A percentile compares a stretch with the other conserved stretches of the same genome.
phyloP scores from a whole-genome alignment of 2,797 vertebrate genomes.

The Aplochiton taeniatus region DNA sequence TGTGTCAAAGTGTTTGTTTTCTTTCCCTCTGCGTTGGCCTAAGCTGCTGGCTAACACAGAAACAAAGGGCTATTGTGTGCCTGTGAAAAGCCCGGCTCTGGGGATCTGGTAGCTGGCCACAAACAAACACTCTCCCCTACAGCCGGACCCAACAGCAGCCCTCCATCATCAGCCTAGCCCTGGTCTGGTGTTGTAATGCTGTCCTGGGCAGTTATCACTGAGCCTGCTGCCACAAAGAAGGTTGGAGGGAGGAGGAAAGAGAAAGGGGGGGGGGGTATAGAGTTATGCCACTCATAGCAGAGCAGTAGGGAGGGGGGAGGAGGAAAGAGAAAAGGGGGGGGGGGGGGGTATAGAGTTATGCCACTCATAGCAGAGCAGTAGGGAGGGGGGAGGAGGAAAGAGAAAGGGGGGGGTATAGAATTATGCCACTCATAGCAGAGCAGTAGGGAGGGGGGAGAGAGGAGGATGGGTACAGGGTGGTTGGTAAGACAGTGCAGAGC shows the following conservation, averaged over 20 bases:
- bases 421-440: no score
- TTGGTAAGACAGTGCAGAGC: conserved; percentile 35
- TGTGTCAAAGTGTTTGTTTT: conserved; percentile 43
- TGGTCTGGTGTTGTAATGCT: conserved; percentile 48
- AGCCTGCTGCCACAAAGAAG: conserved; percentile 28
- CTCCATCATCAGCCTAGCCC: conserved; percentile 56
- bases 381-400: not conserved
- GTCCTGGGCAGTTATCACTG: conserved; percentile 34
- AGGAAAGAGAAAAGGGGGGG: conserved; percentile 1
- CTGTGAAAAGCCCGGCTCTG: conserved; percentile 60
- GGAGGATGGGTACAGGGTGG: conserved; percentile 24
- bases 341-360: conserved; percentile 9
- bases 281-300: not conserved
- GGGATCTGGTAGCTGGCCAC: conserved; percentile 69
- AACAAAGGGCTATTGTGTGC: conserved; percentile 71
- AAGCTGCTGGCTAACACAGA: conserved; percentile 56
- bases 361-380: not conserved
- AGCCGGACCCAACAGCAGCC: conserved; percentile 56
- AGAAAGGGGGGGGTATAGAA: conserved; percentile 26
- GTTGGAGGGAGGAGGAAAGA: conserved; percentile 6
- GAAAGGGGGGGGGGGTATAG: no score
- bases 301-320: not conserved
- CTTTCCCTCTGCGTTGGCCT: conserved; percentile 54
- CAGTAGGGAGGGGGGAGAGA: conserved; percentile 35
- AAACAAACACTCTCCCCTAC: conserved; percentile 70